Evolutionary conservation across 2,888 invertebrate species (phyloP), one percentile per base, ranked within the genome.

Genomic region (Bombylius major): DNA sequence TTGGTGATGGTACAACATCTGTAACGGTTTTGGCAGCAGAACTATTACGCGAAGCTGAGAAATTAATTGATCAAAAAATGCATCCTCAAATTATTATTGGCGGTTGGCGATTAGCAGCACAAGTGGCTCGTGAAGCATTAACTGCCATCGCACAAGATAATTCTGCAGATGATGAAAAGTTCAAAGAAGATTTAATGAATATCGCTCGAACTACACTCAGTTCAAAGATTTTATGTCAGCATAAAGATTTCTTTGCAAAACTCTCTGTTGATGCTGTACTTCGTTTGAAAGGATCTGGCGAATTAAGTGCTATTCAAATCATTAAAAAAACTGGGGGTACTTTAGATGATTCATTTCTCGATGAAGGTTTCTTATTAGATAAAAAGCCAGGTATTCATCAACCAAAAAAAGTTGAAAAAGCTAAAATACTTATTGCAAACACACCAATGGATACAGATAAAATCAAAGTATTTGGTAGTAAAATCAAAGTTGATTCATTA

Each of bases 391-490:
- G 99, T 60, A 87, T 99, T 34, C 93, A 97, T 77, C 99, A 99
- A 73, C 99, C 99, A 0, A 93, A 96, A 70, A 67, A 68, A 51
- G 70, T 99, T 62, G 93, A 95, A 69, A 96, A 99, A 69, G 97
- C 97, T 3, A 89, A 85, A 69, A 97, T 99, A 68, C 82, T 99
- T 33, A 93, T 99, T 66, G 98, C 98, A 12, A 99, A 99, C 73
- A 99, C 99, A 11, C 95, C 99, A 0, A 99, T 99, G 99, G 99
- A 99, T 77, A 94, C 97, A 0, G 99, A 99, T 70, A 99, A 99
- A 77, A 96, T 99, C 64, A 98, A 99, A 79, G 86, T 99, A 32
- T 99, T 99, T 76, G 98, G 98, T 49, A 96, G 96, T 47, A 86
- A 93, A 62, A 95, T 92, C 62, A 87, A 90, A 68, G 92, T 91